These are phyloP conservation scores for Hemichromis elongatus DNA, from an alignment of 2,113 vertebrate species.

Conservation along the genomic window DNA sequence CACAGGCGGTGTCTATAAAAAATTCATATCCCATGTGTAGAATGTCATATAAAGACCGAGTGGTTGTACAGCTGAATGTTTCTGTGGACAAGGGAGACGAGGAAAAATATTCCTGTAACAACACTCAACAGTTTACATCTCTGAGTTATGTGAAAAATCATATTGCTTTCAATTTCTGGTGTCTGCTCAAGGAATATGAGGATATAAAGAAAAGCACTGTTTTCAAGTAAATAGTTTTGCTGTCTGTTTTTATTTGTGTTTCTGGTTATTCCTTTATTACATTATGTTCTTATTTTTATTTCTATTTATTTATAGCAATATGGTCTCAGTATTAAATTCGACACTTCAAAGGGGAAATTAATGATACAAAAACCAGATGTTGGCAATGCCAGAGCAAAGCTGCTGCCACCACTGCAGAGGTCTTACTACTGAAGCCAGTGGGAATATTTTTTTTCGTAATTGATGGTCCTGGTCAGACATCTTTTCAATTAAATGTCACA, in stretches of 20 bases:
- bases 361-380: not conserved
- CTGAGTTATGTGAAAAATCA: not conserved
- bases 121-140: not conserved
- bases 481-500: constrained; percentile 15
- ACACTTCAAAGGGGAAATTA: not conserved
- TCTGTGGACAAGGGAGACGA: not conserved
- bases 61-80: not conserved
- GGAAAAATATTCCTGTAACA: not conserved
- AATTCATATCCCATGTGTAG: constrained; percentile 24
- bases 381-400: not conserved
- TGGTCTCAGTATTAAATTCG: not conserved
- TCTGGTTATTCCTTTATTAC: not conserved
- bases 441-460: not conserved
- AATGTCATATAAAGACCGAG: not conserved
- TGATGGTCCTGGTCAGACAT: not conserved
- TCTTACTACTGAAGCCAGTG: not conserved
- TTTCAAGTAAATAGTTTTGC: not conserved
- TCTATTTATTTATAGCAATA: not conserved
- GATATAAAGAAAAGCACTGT: not conserved
- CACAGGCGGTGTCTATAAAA: constrained; percentile 28
- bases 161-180: not conserved
- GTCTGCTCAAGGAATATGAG: not conserved
- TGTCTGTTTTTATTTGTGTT: not conserved
- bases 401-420: not conserved
- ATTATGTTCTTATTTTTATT: not conserved